Base-by-base conservation (phyloP, 1,140 invertebrate genomes). In the Saccostrea cuccullata region DNA sequence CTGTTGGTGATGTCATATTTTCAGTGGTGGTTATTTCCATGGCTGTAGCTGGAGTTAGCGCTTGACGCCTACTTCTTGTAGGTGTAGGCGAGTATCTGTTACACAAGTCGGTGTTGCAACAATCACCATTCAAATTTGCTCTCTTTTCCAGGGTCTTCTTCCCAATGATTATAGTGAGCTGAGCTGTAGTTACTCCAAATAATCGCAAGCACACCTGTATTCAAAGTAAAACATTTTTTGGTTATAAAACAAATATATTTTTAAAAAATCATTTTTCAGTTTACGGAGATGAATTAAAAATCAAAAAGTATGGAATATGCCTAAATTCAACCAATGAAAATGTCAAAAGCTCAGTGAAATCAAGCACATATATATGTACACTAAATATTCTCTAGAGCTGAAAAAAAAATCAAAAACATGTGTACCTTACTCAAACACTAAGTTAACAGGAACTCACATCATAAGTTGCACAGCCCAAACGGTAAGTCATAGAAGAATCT, bases 381-480 rank as follows among this genome's bases (percentile, higher is more conserved):
- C n/a, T n/a, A n/a, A n/a, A n/a, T n/a, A n/a, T n/a, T n/a, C n/a
- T n/a, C n/a, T n/a, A n/a, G n/a, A n/a, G n/a, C n/a, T n/a, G n/a
- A n/a, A n/a, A n/a, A n/a, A n/a, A n/a, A n/a, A n/a, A n/a, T n/a
- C n/a, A n/a, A n/a, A n/a, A n/a, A n/a, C n/a, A n/a, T n/a, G n/a
- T n/a, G n/a, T 47, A 3, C 40, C 40, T 47, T 3, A 47, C 2
- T 47, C 6, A 47, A 47, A 47, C 40, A 47, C 40, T 60, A 4
- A 5, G 1, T 20, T 12, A 0, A 60, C 5, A 4, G 12, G 36
- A 36, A 30, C 70, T 73, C 30, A 73, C 70, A 3, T 73, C 70
- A 73, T 73, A 26, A 13, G 70, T 73, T 73, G 70, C 70, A 73
- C 70, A 73, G 23, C 70, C 70, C 26, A 73, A 30, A 36, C 70